Base-by-base conservation (phyloP, 2,113 vertebrate genomes). In the Phyllostomus hastatus region DNA sequence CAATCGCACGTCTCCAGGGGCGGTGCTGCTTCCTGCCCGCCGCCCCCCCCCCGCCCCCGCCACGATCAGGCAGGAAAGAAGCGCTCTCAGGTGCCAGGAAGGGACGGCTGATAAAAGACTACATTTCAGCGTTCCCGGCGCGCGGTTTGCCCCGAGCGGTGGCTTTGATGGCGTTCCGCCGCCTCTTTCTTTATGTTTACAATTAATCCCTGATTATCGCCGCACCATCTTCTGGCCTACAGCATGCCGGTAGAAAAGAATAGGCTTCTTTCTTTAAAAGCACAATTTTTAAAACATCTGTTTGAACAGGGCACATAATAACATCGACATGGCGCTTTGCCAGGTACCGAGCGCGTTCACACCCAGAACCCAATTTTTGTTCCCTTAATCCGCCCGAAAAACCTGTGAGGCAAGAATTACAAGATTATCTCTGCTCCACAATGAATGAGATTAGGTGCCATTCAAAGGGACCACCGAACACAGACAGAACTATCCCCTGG, bases 51-150 rank as follows among this genome's bases (percentile, higher is more conserved):
- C 38, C 4, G 3, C 38, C 38, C 38, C 38, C 38, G 38, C 61
- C 98, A 89, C 98, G 96, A 97, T 98, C 98, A 98, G 98, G 99
- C 99, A 98, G 99, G 98, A 99, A 99, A 99, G 98, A 98, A 98
- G 99, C 98, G 93, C 99, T 99, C 99, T 99, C 98, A 99, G 99
- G 99, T 99, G 98, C 98, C 98, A 98, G 98, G 79, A 98, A 98
- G 97, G 97, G 94, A 97, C 97, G 97, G 95, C 97, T 95, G 98
- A 98, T 98, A 98, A 98, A 98, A 98, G 97, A 98, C 98, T 98
- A 98, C 98, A 98, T 98, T 98, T 98, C 95, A 82, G 98, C 98
- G 98, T 98, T 98, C 97, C 92, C 96, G 97, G 98, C 98, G 97
- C 97, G 95, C 98, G 98, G 98, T 98, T 98, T 96, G 98, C 98